Evolutionary conservation across 2,888 invertebrate species (phyloP).

Genomic region (Lamproptera curius): DNA sequence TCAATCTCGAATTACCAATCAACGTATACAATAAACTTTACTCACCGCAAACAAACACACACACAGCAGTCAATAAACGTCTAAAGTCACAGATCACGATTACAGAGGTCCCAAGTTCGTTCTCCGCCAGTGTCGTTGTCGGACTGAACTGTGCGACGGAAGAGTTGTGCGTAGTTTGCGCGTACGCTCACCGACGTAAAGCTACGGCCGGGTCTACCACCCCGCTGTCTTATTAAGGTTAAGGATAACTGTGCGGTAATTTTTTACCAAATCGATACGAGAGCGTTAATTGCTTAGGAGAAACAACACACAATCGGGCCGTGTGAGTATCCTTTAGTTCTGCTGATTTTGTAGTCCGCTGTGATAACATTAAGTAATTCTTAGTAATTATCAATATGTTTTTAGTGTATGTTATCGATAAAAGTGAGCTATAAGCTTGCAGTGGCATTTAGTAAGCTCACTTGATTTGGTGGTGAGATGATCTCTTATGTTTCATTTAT

Average conservation of each 20-base stretch:
- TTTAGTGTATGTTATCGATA: too few species aligned
- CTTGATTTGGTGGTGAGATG: too few species aligned
- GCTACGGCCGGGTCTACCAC: slow-evolving; percentile 52
- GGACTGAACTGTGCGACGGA: slow-evolving; percentile 66
- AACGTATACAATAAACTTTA: too few species aligned
- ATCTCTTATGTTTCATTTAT: too few species aligned
- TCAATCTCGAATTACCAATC: too few species aligned
- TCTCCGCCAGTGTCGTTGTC: slow-evolving; percentile 65
- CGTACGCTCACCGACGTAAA: slow-evolving; percentile 62
- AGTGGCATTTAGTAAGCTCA: too few species aligned
- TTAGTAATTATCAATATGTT: too few species aligned
- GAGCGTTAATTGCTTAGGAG: slow-evolving; percentile 45
- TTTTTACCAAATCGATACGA: slow-evolving; percentile 52
- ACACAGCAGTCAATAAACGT: too few species aligned
- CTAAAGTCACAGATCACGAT: slow-evolving; percentile 57
- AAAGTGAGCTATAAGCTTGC: too few species aligned
- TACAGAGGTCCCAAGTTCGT: slow-evolving; percentile 61
- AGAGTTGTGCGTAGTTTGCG: slow-evolving; percentile 58
- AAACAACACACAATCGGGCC: slow-evolving; percentile 43
- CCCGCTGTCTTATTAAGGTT: slow-evolving; percentile 61
- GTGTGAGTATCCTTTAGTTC: slow-evolving; percentile 42
- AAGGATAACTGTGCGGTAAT: slow-evolving; percentile 59
- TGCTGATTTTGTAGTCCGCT: too few species aligned
- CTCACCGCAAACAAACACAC: too few species aligned
- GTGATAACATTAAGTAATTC: too few species aligned